Evolutionary conservation across 2,888 invertebrate species (phyloP).

Genomic region (Drosophila nr. fundita): DNA sequence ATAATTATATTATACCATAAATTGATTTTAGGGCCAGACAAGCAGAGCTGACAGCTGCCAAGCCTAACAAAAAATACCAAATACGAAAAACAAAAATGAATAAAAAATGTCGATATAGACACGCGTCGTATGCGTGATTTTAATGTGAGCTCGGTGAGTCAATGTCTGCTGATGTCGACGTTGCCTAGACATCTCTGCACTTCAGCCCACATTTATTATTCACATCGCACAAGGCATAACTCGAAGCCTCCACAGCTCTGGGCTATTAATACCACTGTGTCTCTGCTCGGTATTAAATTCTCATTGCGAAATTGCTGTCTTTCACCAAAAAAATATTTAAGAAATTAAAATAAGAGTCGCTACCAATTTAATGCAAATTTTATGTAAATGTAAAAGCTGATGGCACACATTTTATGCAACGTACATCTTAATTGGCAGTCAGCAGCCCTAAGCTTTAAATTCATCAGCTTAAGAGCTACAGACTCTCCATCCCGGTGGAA

Average conservation of each 20-base stretch:
- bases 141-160: constrained; percentile 39
- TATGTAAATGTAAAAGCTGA: constrained; percentile 36
- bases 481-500: constrained; percentile 13
- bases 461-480: constrained; percentile 34
- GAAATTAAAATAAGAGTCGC: constrained; percentile 2
- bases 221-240: constrained; percentile 25
- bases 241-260: constrained; percentile 13
- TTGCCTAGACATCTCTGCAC: constrained; percentile 57
- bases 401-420: constrained; percentile 9
- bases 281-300: constrained; percentile 27
- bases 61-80: constrained; percentile 6
- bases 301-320: constrained; percentile 13
- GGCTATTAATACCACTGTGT: constrained; percentile 30
- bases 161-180: constrained; percentile 39
- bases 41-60: constrained; percentile 60
- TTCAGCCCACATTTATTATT: constrained; percentile 46
- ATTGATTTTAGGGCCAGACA: constrained; percentile 47
- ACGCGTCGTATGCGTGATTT: constrained; percentile 74
- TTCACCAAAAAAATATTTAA: not conserved
- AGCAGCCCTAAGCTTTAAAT: constrained; percentile 30
- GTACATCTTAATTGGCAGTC: constrained; percentile 16
- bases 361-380: constrained; percentile 30
- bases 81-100: not conserved
- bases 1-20: constrained; percentile 54
- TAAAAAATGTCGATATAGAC: constrained; percentile 48